Evolutionary conservation across 2,113 vertebrate genomes (phyloP).

Genomic region (Oryzias curvinotus): DNA sequence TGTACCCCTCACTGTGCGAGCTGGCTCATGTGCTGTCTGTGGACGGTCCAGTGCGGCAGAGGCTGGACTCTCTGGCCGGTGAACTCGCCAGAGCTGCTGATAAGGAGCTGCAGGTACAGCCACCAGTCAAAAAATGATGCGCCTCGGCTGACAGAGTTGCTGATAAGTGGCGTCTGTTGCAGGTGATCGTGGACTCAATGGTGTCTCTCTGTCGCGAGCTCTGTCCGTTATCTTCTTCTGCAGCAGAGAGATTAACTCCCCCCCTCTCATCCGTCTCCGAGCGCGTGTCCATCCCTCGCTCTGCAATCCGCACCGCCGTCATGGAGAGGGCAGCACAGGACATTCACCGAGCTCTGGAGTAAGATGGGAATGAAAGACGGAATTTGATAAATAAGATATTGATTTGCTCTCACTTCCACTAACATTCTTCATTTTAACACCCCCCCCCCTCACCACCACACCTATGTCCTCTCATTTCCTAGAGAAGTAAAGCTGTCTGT

Average conservation of each 20-base stretch:
- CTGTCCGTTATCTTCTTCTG: slow-evolving; percentile 82
- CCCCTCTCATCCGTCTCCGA: slow-evolving; percentile 84
- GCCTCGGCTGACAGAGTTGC: background rate
- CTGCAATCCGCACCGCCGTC: slow-evolving; percentile 84
- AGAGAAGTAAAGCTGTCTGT: slow-evolving; percentile 90
- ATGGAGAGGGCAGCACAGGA: slow-evolving; percentile 82
- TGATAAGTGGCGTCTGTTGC: slow-evolving; percentile 12
- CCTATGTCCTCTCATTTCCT: slow-evolving; percentile 12
- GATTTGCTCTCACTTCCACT: slow-evolving; percentile 43
- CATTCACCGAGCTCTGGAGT: slow-evolving; percentile 85
- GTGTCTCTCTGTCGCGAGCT: slow-evolving; percentile 87
- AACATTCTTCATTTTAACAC: slow-evolving; percentile 21
- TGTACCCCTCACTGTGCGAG: slow-evolving; percentile 89
- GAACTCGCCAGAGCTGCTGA: slow-evolving; percentile 90
- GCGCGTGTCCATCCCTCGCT: slow-evolving; percentile 85
- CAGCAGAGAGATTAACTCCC: slow-evolving; percentile 83
- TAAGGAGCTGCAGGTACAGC: slow-evolving; percentile 88
- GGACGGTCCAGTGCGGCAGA: slow-evolving; percentile 87
- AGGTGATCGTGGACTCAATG: slow-evolving; percentile 92
- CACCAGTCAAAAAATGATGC: background rate
- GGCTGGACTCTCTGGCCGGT: slow-evolving; percentile 85
- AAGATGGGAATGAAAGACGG: slow-evolving; percentile 38
- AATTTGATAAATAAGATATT: slow-evolving; percentile 45
- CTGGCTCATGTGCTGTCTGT: slow-evolving; percentile 87
- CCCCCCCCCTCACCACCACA: slow-evolving; percentile 7